These are phyloP conservation scores for Halictus ligatus DNA, from an alignment of 2,888 invertebrate species.

Conservation along the genomic window DNA sequence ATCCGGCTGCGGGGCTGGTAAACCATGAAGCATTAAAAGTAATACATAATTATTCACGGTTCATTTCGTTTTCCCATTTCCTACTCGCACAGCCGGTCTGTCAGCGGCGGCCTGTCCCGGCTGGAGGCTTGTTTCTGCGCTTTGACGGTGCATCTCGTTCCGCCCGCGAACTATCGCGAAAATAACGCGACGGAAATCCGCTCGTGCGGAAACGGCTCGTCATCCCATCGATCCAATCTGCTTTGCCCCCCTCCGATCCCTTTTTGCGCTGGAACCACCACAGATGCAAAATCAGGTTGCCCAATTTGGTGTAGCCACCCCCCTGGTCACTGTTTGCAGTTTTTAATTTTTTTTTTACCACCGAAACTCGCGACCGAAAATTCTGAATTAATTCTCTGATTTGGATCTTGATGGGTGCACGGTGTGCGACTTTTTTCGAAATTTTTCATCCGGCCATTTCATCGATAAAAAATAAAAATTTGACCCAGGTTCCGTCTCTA, in stretches of 20 bases:
- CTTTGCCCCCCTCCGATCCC: neutral
- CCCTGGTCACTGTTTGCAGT: neutral
- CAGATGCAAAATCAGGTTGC: neutral
- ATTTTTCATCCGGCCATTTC: too few species aligned
- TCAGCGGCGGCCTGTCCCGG: slow-evolving; percentile 52
- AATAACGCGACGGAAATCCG: slow-evolving; percentile 68
- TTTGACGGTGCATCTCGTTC: slow-evolving; percentile 66
- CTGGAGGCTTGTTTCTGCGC: slow-evolving; percentile 62
- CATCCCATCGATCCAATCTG: slow-evolving; percentile 60
- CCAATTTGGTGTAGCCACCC: neutral
- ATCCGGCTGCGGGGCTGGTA: slow-evolving; percentile 42
- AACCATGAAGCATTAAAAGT: slow-evolving; percentile 73
- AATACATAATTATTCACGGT: slow-evolving; percentile 79
- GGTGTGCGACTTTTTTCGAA: too few species aligned
- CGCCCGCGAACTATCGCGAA: slow-evolving; percentile 66
- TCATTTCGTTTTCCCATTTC: slow-evolving; percentile 80
- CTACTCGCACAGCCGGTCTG: slow-evolving; percentile 62
- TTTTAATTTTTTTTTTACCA: neutral
- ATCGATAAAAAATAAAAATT: too few species aligned
- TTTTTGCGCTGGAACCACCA: neutral
- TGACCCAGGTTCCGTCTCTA: too few species aligned
- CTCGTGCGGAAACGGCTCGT: slow-evolving; percentile 64
- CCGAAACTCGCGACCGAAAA: too few species aligned
- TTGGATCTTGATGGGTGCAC: neutral
- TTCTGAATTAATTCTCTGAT: neutral